These are phyloP conservation scores for Siphamia tubifer DNA, from an alignment of 2,113 vertebrate species.

Conservation along the genomic window DNA sequence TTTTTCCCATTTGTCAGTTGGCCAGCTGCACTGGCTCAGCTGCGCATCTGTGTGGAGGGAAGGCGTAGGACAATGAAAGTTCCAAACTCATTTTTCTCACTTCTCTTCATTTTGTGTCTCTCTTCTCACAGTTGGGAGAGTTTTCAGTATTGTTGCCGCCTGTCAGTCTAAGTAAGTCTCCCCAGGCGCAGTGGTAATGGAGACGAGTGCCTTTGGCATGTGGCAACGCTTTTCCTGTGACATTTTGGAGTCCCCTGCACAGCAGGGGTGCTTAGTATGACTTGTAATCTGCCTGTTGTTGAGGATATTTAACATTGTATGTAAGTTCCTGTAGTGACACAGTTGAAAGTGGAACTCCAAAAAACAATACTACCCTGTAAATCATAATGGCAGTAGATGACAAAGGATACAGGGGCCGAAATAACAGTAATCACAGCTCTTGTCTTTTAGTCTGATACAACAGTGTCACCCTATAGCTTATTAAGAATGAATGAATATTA, in stretches of 20 bases:
- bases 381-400: background rate
- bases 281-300: constrained; percentile 62
- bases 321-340: constrained; percentile 8
- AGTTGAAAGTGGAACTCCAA: constrained; percentile 30
- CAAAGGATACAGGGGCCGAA: background rate
- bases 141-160: constrained; percentile 67
- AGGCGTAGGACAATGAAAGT: constrained; percentile 83
- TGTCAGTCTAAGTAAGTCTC: constrained; percentile 69
- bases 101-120: constrained; percentile 73
- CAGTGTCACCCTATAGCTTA: background rate
- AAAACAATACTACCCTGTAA: background rate
- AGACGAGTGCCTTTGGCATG: constrained; percentile 68
- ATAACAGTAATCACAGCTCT: background rate
- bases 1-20: constrained; percentile 91
- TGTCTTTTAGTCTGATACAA: background rate
- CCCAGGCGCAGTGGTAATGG: constrained; percentile 61
- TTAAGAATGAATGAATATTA: too few species aligned
- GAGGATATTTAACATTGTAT: constrained; percentile 52
- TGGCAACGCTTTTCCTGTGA: constrained; percentile 71
- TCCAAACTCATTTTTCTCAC: constrained; percentile 85
- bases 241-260: constrained; percentile 58
- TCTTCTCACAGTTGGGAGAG: constrained; percentile 68
- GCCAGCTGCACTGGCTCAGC: constrained; percentile 88
- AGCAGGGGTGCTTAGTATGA: constrained; percentile 50
- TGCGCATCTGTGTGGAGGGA: constrained; percentile 82